These are phyloP conservation scores for Saturnia pavonia DNA, from an alignment of 2,888 invertebrate species.

Conservation along the genomic window DNA sequence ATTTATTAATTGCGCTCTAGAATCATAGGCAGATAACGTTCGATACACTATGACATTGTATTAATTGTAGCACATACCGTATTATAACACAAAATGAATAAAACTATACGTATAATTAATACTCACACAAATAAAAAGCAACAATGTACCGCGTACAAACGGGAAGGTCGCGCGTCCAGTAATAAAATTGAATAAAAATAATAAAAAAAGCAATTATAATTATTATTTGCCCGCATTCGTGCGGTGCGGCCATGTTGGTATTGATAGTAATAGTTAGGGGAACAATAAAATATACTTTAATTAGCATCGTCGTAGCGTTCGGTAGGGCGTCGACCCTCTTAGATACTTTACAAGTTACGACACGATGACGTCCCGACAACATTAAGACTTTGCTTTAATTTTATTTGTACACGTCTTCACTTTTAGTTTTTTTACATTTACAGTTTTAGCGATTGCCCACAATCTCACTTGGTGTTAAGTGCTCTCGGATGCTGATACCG, in stretches of 20 bases:
- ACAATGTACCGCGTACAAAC: slow-evolving; percentile 29
- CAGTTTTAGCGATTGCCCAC: neutral
- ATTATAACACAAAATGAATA: slow-evolving; percentile 9
- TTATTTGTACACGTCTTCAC: neutral
- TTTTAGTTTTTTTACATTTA: too few relatives aligned
- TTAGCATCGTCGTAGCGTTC: slow-evolving; percentile 58
- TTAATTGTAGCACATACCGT: slow-evolving; percentile 11
- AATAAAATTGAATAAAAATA: slow-evolving; percentile 71
- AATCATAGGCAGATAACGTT: neutral
- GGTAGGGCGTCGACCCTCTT: slow-evolving; percentile 43
- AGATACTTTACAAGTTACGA: slow-evolving; percentile 37
- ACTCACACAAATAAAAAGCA: slow-evolving; percentile 6
- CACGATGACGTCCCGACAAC: slow-evolving; percentile 36
- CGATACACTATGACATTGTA: neutral
- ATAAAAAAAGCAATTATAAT: slow-evolving; percentile 71
- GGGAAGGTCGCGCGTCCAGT: slow-evolving; percentile 40
- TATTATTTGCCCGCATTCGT: slow-evolving; percentile 80
- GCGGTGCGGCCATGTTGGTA: slow-evolving; percentile 61
- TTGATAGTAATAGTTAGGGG: slow-evolving; percentile 70
- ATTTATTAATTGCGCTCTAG: neutral
- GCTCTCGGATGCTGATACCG: neutral
- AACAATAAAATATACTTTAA: slow-evolving; percentile 81
- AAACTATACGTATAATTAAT: slow-evolving; percentile 5
- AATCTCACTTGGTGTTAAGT: neutral
- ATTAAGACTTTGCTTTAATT: slow-evolving; percentile 23